phyloP scores from a whole-genome alignment of 2,888 invertebrate genomes.

The Conchocele bisecta region DNA sequence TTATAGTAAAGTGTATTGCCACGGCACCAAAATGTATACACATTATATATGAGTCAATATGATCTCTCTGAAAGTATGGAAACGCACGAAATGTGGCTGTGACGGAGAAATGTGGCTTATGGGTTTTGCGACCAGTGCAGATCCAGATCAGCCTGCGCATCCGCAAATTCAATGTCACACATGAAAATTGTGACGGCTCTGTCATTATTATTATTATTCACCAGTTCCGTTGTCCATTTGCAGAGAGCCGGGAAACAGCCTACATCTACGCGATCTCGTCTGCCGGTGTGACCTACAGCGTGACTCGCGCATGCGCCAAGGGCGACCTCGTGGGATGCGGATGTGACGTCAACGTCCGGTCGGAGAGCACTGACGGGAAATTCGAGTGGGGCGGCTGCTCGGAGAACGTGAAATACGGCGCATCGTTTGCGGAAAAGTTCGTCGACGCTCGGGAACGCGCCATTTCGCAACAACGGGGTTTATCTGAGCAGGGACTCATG shows the following conservation, averaged over 20 bases:
- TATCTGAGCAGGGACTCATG: slow-evolving; percentile 90
- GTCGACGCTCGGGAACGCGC: slow-evolving; percentile 92
- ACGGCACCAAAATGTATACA: too few relatives aligned
- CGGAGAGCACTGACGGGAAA: slow-evolving; percentile 87
- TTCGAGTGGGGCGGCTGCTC: slow-evolving; percentile 96
- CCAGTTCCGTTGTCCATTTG: slow-evolving; percentile 37
- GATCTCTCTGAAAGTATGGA: too few relatives aligned
- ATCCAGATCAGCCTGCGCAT: too few relatives aligned
- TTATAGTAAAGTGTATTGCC: too few relatives aligned
- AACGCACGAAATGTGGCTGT: too few relatives aligned
- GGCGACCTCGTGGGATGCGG: slow-evolving; percentile 92
- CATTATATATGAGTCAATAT: too few relatives aligned
- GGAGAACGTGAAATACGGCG: slow-evolving; percentile 89
- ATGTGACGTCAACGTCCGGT: slow-evolving; percentile 91
- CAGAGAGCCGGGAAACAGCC: slow-evolving; percentile 95
- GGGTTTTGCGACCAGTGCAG: too few relatives aligned
- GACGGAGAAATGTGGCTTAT: too few relatives aligned
- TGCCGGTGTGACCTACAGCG: slow-evolving; percentile 94
- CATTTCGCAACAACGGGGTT: slow-evolving; percentile 83
- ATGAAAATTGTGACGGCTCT: too few relatives aligned
- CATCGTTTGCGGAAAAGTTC: slow-evolving; percentile 93
- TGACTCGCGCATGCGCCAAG: slow-evolving; percentile 90
- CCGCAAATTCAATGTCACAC: too few relatives aligned
- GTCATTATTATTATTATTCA: background rate
- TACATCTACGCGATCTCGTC: slow-evolving; percentile 94